Conservation (phyloP, 2,113 vertebrate genomes). For the Donacobius atricapilla region DNA sequence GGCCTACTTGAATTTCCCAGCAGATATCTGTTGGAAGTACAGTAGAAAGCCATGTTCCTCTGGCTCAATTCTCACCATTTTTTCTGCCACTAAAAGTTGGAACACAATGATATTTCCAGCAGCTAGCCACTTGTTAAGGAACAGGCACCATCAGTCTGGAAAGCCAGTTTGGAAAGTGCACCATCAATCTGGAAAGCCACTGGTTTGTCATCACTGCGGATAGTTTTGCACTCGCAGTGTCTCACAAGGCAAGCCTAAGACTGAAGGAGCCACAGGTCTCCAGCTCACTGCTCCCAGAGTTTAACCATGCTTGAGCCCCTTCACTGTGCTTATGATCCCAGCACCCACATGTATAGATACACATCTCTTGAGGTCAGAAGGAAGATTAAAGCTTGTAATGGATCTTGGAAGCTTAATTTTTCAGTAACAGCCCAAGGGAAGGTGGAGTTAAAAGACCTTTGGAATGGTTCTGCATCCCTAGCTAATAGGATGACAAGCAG, state of each 20-base stretch:
- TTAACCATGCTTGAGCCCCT: fast-evolving
- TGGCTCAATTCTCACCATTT: background rate
- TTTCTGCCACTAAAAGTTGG: background rate
- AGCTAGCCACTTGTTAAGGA: background rate
- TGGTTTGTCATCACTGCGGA: background rate
- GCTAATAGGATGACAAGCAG: background rate
- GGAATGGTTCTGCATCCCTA: background rate
- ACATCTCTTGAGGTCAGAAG: background rate
- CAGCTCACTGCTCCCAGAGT: background rate
- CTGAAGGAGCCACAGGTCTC: background rate
- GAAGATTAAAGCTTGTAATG: background rate
- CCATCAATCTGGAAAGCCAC: no score
- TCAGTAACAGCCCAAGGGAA: background rate
- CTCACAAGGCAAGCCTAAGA: background rate
- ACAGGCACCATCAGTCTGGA: background rate
- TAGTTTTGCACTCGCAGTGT: background rate
- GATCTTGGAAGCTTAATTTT: background rate
- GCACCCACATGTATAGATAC: background rate
- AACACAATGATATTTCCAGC: background rate
- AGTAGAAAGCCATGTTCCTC: background rate
- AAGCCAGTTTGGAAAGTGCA: no score
- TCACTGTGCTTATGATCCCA: background rate
- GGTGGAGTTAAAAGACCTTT: background rate
- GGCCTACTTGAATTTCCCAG: background rate
- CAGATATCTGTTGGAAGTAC: background rate